A percentile compares a stretch with the other conserved stretches of the same genome.
phyloP scores from a whole-genome alignment of 2,888 invertebrate species.

The Troilus luridus region DNA sequence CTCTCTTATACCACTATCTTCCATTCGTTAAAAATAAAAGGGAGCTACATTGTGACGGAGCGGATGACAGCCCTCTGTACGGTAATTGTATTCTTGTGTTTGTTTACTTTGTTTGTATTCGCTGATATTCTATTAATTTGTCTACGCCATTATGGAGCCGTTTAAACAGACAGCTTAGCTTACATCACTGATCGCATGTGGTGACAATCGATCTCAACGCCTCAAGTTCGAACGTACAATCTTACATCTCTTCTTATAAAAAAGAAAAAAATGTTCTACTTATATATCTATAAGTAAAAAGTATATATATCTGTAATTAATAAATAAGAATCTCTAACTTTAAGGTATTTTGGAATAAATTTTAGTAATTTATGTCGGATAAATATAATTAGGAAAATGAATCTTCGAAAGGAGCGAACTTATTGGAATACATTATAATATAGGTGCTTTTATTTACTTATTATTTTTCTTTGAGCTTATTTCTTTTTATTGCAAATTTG shows the following conservation, averaged over 20 bases:
- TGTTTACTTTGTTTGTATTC: neutral
- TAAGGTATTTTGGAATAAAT: no score
- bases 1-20: neutral
- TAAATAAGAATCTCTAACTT: no score
- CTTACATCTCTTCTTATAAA: neutral
- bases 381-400: no score
- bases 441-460: no score
- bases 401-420: no score
- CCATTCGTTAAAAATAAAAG: constrained; percentile 18
- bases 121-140: constrained; percentile 3
- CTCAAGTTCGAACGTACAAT: neutral
- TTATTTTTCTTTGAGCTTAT: no score
- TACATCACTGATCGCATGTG: constrained; percentile 1
- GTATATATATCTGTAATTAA: no score
- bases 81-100: constrained; percentile 30
- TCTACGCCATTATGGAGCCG: neutral
- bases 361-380: no score
- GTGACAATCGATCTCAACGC: neutral
- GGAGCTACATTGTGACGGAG: neutral
- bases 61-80: neutral
- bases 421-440: no score
- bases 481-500: no score
- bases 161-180: constrained; percentile 19
- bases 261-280: neutral
- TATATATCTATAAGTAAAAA: neutral